Evolutionary conservation across 2,888 invertebrate species (phyloP), one percentile per base, ranked within the genome.

Genomic region (Noctua fimbriata): DNA sequence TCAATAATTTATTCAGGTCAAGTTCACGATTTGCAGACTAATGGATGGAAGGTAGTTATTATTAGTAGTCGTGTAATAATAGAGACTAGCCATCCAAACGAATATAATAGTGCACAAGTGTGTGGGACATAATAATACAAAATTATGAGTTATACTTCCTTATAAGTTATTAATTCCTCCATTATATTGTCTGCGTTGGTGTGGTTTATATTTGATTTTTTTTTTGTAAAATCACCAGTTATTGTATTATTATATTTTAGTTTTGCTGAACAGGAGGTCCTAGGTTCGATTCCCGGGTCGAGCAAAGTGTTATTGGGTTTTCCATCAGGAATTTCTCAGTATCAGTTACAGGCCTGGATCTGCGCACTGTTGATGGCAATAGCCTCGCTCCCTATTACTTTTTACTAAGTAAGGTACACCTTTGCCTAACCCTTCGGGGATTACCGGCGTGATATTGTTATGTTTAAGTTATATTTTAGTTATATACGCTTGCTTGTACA

Each of bases 1-100:
- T n/a, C 36, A 14, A 44, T 79, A 36, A 77, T 55, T 49, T 44
- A 60, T 81, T 60, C 9, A 21, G 32, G 65, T 67, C 21, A 58
- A 60, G 47, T 67, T 36, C 32, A 67, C 5, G 16, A 24, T 58
- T 44, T 78, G 41, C 24, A 60, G 49, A 2, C 0, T 44, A 10
- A 1, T 67, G 12, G 32, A 10, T 49, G 12, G 10, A 21, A 52
- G 9, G 5, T 1, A 7, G 44, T 41, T 55, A 18, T 49, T 66
- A 36, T 66, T 2, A 41, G 14, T 66, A 12, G 7, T 66, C 14
- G 41, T n/a, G 24, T 41, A 66, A 14, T 24, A 28, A 52, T 74
- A 63, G 12, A 44, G n/a, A 44, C 41, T 16, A 67, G 16, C 0
- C 16, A 44, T 44, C 16, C 44, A 44, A 41, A 41, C 2, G 66